Conservation (phyloP, 2,113 vertebrate genomes). For the Corvus cornix region DNA sequence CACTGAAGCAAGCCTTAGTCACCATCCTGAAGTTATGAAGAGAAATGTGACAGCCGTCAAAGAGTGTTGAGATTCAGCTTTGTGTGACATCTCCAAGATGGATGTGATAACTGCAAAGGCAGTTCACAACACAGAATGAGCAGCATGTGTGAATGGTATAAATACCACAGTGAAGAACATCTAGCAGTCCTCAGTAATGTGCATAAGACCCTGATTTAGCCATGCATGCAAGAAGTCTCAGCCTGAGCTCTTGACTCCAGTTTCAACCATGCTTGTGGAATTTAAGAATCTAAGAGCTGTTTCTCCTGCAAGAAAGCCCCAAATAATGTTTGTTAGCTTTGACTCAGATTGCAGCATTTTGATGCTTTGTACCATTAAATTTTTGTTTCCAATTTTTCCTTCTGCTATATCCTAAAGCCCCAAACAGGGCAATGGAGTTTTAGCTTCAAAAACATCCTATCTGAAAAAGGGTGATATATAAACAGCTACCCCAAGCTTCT, state of each 20-base stretch:
- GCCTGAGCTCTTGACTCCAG: not conserved
- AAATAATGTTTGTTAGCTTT: not conserved
- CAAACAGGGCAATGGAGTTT: not conserved
- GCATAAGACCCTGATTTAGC: not conserved
- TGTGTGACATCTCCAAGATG: not conserved
- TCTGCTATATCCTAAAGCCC: not conserved
- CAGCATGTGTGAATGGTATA: not conserved
- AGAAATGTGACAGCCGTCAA: not conserved
- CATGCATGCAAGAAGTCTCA: not conserved
- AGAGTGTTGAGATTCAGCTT: not conserved
- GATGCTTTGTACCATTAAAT: not conserved
- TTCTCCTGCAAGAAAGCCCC: not conserved
- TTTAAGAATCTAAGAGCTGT: not conserved
- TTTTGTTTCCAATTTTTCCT: not conserved
- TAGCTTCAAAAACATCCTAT: not conserved
- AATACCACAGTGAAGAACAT: not conserved
- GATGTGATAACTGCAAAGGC: not conserved
- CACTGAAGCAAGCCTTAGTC: not conserved
- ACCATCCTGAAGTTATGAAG: not conserved
- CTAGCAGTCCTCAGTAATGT: not conserved
- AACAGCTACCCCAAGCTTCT: not conserved
- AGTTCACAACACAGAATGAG: not conserved
- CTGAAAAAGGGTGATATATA: not conserved
- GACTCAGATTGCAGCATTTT: not conserved
- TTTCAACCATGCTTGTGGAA: not conserved